These are phyloP conservation scores for Perizoma flavofasciatum DNA, from an alignment of 2,888 invertebrate species.

Conservation along the genomic window DNA sequence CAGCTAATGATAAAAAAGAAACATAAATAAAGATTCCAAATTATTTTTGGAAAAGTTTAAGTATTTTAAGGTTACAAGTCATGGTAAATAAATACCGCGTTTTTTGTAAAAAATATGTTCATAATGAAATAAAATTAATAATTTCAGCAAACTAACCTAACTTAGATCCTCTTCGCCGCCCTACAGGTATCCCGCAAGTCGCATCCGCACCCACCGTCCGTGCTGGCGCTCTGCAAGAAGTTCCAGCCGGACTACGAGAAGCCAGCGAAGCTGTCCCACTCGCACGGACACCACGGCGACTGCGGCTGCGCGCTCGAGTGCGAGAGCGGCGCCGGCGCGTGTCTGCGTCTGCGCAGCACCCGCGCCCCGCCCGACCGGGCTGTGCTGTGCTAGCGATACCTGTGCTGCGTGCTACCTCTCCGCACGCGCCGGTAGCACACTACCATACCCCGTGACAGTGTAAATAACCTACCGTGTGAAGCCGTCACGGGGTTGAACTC, in stretches of 20 bases:
- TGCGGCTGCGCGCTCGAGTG: constrained; percentile 40
- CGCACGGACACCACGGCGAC: constrained; percentile 37
- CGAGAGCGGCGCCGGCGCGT: constrained; percentile 43
- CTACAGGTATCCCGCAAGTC: constrained; percentile 83
- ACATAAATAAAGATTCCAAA: too few species aligned
- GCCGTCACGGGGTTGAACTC: constrained; percentile 16
- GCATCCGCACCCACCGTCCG: constrained; percentile 81
- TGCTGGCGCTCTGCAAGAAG: constrained; percentile 80
- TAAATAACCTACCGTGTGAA: constrained; percentile 17
- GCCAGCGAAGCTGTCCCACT: constrained; percentile 65
- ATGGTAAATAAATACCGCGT: too few species aligned
- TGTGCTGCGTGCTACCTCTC: constrained; percentile 38
- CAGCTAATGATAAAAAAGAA: too few species aligned
- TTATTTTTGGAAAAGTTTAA: too few species aligned
- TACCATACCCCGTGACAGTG: constrained; percentile 6
- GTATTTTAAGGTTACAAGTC: too few species aligned
- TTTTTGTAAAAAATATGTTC: too few species aligned
- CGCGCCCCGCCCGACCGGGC: constrained; percentile 57
- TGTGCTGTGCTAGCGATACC: constrained; percentile 66
- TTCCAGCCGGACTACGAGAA: constrained; percentile 81
- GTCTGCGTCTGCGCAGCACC: constrained; percentile 44
- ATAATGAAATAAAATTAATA: too few species aligned
- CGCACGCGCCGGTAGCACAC: constrained; percentile 22
- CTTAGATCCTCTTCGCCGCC: constrained; percentile 22
- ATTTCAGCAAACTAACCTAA: constrained; percentile 29